Evolutionary conservation across 2,797 vertebrate genomes (phyloP), one percentile per base, ranked within the genome.

Genomic region (Apodemus agrarius): DNA sequence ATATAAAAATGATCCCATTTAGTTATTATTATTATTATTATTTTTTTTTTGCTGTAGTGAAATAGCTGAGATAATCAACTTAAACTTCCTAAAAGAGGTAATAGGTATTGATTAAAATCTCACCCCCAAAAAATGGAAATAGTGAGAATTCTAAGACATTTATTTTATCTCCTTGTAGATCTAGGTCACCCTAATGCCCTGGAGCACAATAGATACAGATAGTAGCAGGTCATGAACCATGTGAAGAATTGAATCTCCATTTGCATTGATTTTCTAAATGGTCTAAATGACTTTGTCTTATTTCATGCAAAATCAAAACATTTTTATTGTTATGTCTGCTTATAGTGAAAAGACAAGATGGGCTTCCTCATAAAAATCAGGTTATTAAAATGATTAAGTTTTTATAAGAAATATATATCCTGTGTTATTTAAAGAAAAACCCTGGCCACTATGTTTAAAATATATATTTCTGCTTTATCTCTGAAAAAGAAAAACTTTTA

Each of bases 341-440:
- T 31, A 37, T 57, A 76, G 6, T 67, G 63, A 84, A 91, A 9
- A 89, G 31, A 69, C 2, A 69, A 65, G 0, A 16, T 84, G 9
- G 31, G 12, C 0, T 63, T 69, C 6, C 31, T 69, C 89, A 40
- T 89, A 37, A 83, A 37, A 8, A 84, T 79, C 22, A 76, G 31
- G 52, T 94, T 82, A 81, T 89, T 93, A 81, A 96, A 96, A 94
- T 49, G 3, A 59, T 86, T 72, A 90, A 13, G 89, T 6, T 85
- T 76, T 49, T 91, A 5, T 95, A 16, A 84, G 65, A 96, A 90
- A 79, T 87, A 75, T 81, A 85, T 81, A 85, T 67, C 91, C 57
- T 90, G 46, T 86, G 26, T 65, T 89, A 29, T 13, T 31, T 75
- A 88, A 89, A 94, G 10, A n/a, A 37, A 85, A 94, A 84, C 91